Evolutionary conservation across 2,113 vertebrate genomes (phyloP), one percentile per base, ranked within the genome.

Genomic region (Muscicapa adusta): DNA sequence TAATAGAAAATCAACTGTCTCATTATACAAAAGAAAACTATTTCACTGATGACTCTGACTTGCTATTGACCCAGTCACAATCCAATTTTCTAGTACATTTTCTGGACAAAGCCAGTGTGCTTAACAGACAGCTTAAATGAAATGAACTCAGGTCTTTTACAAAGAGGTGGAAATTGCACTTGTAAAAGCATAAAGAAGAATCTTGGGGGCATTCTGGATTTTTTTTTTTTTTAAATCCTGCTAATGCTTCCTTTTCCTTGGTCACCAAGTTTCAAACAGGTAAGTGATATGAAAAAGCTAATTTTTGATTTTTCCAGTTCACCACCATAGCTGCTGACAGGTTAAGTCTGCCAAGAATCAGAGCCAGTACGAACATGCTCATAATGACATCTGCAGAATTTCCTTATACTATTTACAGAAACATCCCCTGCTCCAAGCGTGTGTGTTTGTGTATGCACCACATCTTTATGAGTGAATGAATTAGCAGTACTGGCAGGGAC

Each of bases 311-410:
- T 74, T 81, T 53, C 67, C 80, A 60, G 31, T 56, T 93, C 42
- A 84, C 72, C 53, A 75, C 70, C 72, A 83, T 2, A 14, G 42
- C 5, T 51, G 25, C 50, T 51, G 50, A 77, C 58, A 40, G 10
- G n/a, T 78, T 63, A 71, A 58, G 40, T 40, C 48, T 93, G 89
- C 73, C 94, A 94, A 74, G 86, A 94, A 92, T 12, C 43, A 63
- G 36, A 91, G 94, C 57, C 86, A 92, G 70, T 61, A 82, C 3
- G 61, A 92, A 94, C 74, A 89, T 62, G 47, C 57, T 93, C 8
- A 3, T 89, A 94, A 96, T 75, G 89, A 91, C 77, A 95, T 91
- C 86, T 89, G 89, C 86, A 94, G 94, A 94, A 92, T 68, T 91
- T 94, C 66, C 66, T 87, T 70, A 68, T 42, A 65, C 58, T 94